phyloP scores from a whole-genome alignment of 2,888 invertebrate genomes.

The Perdita meconis region DNA sequence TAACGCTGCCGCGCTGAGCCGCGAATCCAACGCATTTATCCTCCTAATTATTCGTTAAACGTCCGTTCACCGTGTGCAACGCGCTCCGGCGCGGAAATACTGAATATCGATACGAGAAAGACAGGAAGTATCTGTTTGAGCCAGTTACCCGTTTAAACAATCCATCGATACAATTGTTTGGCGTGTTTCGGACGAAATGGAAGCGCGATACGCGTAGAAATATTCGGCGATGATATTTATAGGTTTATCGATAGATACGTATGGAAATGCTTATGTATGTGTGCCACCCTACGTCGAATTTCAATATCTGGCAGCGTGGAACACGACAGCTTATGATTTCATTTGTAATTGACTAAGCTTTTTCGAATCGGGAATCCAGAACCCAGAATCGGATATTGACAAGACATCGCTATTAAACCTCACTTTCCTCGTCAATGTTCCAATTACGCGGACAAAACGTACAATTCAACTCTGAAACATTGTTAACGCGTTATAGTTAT shows the following conservation, averaged over 20 bases:
- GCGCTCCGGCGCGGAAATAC: too few species aligned
- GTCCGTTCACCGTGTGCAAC: too few species aligned
- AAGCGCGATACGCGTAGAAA: neutral
- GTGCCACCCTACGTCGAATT: neutral
- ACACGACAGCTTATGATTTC: slow-evolving; percentile 20
- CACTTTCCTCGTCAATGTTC: slow-evolving; percentile 21
- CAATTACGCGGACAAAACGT: slow-evolving; percentile 37
- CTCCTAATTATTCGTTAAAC: neutral
- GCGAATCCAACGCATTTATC: neutral
- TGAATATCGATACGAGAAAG: too few species aligned
- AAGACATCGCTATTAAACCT: neutral
- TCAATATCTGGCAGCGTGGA: slow-evolving; percentile 23
- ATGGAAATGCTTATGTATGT: neutral
- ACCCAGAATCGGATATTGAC: slow-evolving; percentile 18
- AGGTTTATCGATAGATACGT: neutral
- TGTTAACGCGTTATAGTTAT: slow-evolving; percentile 11
- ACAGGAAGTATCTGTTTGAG: slow-evolving; percentile 8
- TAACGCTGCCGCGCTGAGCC: too few species aligned
- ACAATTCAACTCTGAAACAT: slow-evolving; percentile 51
- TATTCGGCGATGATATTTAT: neutral
- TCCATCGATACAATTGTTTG: neutral
- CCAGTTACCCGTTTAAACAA: neutral
- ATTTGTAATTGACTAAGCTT: slow-evolving; percentile 27
- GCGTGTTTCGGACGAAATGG: neutral
- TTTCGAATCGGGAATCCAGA: too few species aligned